A percentile compares a stretch with the other conserved stretches of the same genome.
phyloP scores from a whole-genome alignment of 2,888 invertebrate genomes.

The Hesperia comma region DNA sequence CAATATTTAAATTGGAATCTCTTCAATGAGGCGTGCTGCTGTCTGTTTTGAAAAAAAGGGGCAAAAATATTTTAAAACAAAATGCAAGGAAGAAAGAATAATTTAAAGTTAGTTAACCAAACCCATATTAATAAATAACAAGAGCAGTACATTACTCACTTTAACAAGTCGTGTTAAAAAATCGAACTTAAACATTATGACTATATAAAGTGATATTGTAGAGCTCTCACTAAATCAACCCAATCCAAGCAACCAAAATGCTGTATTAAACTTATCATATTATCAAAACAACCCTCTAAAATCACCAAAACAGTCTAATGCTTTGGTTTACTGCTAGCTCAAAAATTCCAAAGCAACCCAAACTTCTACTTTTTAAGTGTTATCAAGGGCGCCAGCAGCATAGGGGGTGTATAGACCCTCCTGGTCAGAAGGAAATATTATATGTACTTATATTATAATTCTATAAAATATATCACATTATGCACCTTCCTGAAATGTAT shows the following conservation, averaged over 20 bases:
- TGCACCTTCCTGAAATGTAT: too few relatives aligned
- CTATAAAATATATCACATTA: too few relatives aligned
- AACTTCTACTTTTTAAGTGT: background rate
- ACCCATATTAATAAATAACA: background rate
- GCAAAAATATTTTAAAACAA: background rate
- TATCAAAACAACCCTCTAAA: background rate
- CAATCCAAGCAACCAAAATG: background rate
- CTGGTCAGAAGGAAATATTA: too few relatives aligned
- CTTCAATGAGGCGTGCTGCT: background rate
- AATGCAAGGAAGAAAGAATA: background rate
- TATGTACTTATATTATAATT: too few relatives aligned
- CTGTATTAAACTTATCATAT: background rate
- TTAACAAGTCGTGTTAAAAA: too few relatives aligned
- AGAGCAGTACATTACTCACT: background rate
- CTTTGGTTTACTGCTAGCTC: slow-evolving; percentile 9
- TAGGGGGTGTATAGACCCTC: too few relatives aligned
- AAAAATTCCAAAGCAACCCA: slow-evolving; percentile 4
- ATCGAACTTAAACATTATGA: too few relatives aligned
- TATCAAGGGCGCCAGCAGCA: too few relatives aligned
- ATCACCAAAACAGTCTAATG: slow-evolving; percentile 22
- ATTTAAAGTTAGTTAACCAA: background rate
- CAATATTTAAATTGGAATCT: background rate
- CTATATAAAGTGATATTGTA: background rate
- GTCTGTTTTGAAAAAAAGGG: background rate
- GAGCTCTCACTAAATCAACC: background rate